phyloP scores from a whole-genome alignment of 23 tunicate species.

The Aplidium turbinatum region DNA sequence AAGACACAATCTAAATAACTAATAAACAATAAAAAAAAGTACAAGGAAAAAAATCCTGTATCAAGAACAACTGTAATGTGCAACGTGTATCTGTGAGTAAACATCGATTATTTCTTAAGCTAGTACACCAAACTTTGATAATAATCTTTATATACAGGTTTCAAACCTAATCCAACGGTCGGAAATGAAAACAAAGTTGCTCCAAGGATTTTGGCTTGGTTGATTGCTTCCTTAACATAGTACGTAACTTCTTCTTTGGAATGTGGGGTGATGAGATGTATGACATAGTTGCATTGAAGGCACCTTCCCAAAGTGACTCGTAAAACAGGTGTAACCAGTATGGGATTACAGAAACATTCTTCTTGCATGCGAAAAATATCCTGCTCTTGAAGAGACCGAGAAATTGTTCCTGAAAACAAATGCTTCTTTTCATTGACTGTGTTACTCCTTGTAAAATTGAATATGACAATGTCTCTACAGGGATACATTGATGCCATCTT shows the following conservation, averaged over 20 bases:
- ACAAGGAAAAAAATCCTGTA: too few relatives aligned
- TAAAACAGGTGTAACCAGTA: background rate
- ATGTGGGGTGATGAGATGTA: conserved; percentile 33
- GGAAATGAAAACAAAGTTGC: conserved; percentile 23
- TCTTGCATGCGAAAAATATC: conserved; percentile 14
- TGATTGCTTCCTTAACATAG: conserved; percentile 10
- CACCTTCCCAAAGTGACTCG: conserved; percentile 24
- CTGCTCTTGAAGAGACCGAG: background rate
- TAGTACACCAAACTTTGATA: too few relatives aligned
- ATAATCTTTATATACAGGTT: too few relatives aligned
- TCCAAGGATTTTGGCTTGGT: conserved; percentile 18
- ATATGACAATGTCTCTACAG: too few relatives aligned
- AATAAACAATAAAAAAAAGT: too few relatives aligned
- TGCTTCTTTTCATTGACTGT: too few relatives aligned
- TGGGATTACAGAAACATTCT: conserved; percentile 5
- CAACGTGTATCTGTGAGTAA: too few relatives aligned
- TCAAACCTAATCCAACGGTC: conserved; percentile 39
- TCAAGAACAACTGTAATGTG: too few relatives aligned
- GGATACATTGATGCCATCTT: too few relatives aligned
- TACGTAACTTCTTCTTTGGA: background rate
- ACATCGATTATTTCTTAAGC: too few relatives aligned
- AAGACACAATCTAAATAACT: too few relatives aligned
- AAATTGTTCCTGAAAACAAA: conserved; percentile 9
- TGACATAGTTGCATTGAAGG: conserved; percentile 15
- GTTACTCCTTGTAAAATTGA: too few relatives aligned